Conservation (phyloP, 2,113 vertebrate species). For the Carassius gibelio region DNA sequence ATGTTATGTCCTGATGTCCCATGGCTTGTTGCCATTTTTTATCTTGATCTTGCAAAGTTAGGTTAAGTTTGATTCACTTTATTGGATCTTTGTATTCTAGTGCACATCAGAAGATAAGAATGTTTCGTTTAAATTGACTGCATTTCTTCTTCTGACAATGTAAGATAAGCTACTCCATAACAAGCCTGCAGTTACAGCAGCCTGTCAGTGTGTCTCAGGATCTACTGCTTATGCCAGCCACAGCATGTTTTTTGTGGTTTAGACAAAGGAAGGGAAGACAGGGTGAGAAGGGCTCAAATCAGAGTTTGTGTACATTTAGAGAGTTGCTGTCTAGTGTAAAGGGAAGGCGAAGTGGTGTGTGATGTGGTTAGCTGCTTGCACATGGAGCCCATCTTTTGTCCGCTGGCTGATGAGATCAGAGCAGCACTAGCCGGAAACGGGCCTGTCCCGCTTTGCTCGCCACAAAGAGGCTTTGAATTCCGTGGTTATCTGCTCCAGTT, state of each 20-base stretch:
- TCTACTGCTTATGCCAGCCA: slow-evolving; percentile 23
- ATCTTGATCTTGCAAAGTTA: not conserved
- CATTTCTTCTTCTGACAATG: slow-evolving; percentile 5
- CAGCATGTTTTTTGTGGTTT: slow-evolving; percentile 7
- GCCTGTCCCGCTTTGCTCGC: slow-evolving; percentile 22
- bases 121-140: not conserved
- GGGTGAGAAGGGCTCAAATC: slow-evolving; percentile 25
- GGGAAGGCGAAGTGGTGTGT: slow-evolving; percentile 54
- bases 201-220: not conserved
- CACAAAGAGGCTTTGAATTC: slow-evolving; percentile 46
- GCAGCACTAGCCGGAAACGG: slow-evolving; percentile 20
- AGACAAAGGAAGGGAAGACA: slow-evolving; percentile 6
- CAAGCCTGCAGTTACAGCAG: not conserved
- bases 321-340: slow-evolving; percentile 58
- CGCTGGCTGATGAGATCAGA: slow-evolving; percentile 26
- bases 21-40: not conserved
- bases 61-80: not conserved
- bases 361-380: slow-evolving; percentile 66
- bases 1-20: not conserved
- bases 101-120: not conserved
- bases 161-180: slow-evolving; percentile 42
- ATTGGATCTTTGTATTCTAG: not conserved
- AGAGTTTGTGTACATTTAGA: slow-evolving; percentile 45
- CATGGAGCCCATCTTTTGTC: slow-evolving; percentile 60
- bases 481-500: slow-evolving; percentile 25